A percentile compares a stretch with the other conserved stretches of the same genome.
phyloP scores from a whole-genome alignment of 2,797 vertebrate species.

The Chelonia mydas region DNA sequence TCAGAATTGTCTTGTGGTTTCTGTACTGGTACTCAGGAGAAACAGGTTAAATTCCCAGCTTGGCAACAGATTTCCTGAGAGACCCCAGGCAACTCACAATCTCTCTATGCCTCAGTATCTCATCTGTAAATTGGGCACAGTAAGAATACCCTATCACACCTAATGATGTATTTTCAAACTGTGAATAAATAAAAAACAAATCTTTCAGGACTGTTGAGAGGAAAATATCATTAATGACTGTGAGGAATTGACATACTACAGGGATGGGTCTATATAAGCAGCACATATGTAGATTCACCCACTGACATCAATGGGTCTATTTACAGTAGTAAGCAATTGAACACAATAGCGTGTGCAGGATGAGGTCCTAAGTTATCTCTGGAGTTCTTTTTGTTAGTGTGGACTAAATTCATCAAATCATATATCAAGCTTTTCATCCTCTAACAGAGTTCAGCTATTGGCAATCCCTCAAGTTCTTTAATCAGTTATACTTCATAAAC shows the following conservation, averaged over 20 bases:
- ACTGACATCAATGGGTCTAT: background rate
- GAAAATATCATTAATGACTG: background rate
- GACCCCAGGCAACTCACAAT: rapidly evolving
- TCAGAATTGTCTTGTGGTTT: background rate
- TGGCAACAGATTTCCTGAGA: background rate
- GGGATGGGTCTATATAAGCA: background rate
- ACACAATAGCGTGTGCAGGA: background rate
- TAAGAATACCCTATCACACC: background rate
- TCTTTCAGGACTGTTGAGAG: background rate
- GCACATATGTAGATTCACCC: background rate
- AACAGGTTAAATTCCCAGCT: background rate
- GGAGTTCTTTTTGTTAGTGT: background rate
- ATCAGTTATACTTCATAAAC: slow-evolving; percentile 61
- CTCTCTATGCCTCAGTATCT: background rate
- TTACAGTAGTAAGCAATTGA: background rate
- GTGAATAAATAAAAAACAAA: background rate
- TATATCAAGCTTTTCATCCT: slow-evolving; percentile 31
- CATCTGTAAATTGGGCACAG: background rate
- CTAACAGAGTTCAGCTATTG: slow-evolving; percentile 27
- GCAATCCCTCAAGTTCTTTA: slow-evolving; percentile 33
- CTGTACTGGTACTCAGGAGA: background rate
- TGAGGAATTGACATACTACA: background rate
- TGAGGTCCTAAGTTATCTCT: background rate
- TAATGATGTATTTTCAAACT: background rate
- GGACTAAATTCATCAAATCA: background rate